Evolutionary conservation across 2,888 invertebrate genomes (phyloP).

Genomic region (Patella ulyssiponensis): DNA sequence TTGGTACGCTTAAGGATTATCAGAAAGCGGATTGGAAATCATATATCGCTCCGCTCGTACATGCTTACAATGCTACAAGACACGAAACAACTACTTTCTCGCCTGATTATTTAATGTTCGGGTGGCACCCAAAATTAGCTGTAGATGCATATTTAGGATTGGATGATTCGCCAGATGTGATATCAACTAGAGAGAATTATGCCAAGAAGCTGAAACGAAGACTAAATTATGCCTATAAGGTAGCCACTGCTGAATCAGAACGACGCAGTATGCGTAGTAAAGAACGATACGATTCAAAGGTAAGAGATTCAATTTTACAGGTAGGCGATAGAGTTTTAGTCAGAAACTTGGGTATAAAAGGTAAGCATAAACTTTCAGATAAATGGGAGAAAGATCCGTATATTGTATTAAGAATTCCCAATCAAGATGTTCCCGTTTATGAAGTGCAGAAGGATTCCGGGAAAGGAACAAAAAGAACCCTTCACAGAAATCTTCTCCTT

Average conservation of each 20-base stretch:
- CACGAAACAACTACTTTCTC: not conserved
- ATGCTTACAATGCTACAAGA: not conserved
- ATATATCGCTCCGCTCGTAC: not conserved
- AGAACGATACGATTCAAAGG: not conserved
- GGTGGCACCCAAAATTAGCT: not conserved
- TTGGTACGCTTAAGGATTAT: not conserved
- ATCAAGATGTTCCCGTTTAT: not conserved
- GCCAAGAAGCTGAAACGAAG: not conserved
- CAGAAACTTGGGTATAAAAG: not conserved
- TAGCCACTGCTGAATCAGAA: not conserved
- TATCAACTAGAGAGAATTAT: not conserved
- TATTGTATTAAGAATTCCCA: not conserved
- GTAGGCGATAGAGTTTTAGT: not conserved
- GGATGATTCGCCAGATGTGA: not conserved
- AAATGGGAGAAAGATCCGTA: constrained; percentile 25
- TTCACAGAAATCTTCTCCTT: too few species aligned
- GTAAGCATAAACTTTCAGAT: constrained; percentile 19
- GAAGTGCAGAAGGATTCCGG: too few species aligned
- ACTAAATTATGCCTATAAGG: not conserved
- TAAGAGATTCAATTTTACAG: not conserved
- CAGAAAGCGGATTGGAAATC: not conserved
- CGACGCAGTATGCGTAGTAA: not conserved
- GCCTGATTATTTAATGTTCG: not conserved
- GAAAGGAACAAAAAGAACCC: too few species aligned
- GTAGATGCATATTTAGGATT: not conserved